These are phyloP conservation scores for Calliscelio sp. DNA, from an alignment of 2,888 invertebrate genomes.

Conservation along the genomic window DNA sequence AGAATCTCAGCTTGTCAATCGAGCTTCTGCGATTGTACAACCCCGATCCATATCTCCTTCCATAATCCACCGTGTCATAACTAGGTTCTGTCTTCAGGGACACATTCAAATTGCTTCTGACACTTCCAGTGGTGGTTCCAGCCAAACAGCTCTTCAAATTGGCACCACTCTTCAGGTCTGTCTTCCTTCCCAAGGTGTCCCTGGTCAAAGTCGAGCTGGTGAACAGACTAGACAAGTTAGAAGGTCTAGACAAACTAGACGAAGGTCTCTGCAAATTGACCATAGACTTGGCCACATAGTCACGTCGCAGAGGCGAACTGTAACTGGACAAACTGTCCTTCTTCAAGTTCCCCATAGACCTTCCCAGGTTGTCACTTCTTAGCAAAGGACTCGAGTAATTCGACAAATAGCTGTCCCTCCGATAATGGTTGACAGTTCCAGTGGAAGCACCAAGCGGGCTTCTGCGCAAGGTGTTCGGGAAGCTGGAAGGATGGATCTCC, in stretches of 20 bases:
- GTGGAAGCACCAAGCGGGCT: slow-evolving; percentile 87
- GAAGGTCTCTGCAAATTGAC: slow-evolving; percentile 81
- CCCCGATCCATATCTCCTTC: slow-evolving; percentile 70
- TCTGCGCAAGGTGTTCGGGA: slow-evolving; percentile 89
- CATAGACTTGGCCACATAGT: slow-evolving; percentile 85
- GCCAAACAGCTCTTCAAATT: slow-evolving; percentile 82
- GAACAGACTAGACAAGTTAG: slow-evolving; percentile 79
- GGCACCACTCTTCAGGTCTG: slow-evolving; percentile 81
- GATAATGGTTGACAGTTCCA: slow-evolving; percentile 81
- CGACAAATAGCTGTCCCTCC: slow-evolving; percentile 75
- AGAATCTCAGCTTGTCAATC: slow-evolving; percentile 87
- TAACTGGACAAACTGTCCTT: slow-evolving; percentile 81
- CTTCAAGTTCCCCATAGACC: slow-evolving; percentile 83
- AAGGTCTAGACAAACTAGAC: slow-evolving; percentile 68
- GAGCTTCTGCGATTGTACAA: slow-evolving; percentile 86
- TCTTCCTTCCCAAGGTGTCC: slow-evolving; percentile 74
- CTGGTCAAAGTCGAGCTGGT: slow-evolving; percentile 68
- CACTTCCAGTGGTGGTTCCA: slow-evolving; percentile 79
- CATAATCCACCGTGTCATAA: slow-evolving; percentile 79
- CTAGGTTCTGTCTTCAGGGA: slow-evolving; percentile 82
- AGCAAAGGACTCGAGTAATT: slow-evolving; percentile 79
- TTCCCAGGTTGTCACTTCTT: slow-evolving; percentile 86
- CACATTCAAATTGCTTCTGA: slow-evolving; percentile 81
- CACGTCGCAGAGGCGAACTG: slow-evolving; percentile 82
- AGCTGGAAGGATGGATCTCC: slow-evolving; percentile 90